Conservation (phyloP, 2,797 vertebrate genomes). For the Silurus aristotelis region DNA sequence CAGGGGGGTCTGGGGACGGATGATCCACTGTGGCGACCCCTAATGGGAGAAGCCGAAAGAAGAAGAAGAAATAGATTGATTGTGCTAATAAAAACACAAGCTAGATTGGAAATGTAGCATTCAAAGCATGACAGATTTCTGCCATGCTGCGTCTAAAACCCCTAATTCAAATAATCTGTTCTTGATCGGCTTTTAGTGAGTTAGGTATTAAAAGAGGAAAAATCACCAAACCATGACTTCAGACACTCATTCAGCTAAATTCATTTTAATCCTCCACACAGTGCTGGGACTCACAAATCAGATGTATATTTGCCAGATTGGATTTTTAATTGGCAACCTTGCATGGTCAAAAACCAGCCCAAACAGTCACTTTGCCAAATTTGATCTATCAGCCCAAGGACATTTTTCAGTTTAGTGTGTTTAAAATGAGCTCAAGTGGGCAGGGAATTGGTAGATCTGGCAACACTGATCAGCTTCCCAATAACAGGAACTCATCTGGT, state of each 20-base stretch:
- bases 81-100: too few species aligned
- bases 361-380: conserved; percentile 26
- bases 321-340: conserved; percentile 16
- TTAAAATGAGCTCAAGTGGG: conserved; percentile 21
- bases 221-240: conserved; percentile 8
- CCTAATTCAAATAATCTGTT: not conserved
- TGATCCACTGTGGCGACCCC: too few species aligned
- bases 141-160: not conserved
- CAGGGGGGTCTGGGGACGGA: too few species aligned
- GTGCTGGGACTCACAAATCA: conserved; percentile 20
- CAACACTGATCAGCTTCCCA: conserved; percentile 3
- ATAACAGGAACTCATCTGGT: conserved; percentile 18
- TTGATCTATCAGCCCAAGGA: conserved; percentile 21
- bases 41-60: too few species aligned
- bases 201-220: not conserved
- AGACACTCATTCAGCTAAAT: conserved; percentile 19
- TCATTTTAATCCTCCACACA: conserved; percentile 26
- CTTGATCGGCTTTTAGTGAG: not conserved
- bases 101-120: not conserved
- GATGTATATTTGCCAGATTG: conserved; percentile 25
- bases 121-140: not conserved
- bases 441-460: conserved; percentile 11
- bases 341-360: conserved; percentile 22
- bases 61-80: too few species aligned
- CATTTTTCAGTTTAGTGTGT: conserved; percentile 12